Evolutionary conservation across 1,140 invertebrate genomes (phyloP), one percentile per base, ranked within the genome.

Genomic region (Drosophila takahashii): DNA sequence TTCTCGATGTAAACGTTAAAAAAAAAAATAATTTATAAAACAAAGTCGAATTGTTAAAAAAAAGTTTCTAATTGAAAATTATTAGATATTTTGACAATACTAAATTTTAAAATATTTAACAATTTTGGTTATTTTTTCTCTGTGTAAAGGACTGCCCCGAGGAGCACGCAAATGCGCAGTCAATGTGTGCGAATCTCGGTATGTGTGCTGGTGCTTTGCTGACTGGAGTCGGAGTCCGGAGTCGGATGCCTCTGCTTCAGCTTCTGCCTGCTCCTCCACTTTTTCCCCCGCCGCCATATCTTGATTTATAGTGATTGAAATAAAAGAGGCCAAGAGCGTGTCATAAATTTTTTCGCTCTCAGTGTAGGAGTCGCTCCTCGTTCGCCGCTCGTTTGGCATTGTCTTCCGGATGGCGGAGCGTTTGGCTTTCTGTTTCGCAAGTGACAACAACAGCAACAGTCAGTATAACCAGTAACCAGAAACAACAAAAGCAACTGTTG

Each of bases 301-400:
- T 81, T 90, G 86, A 90, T 90, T 90, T 86, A 90, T 90, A 86
- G 86, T 90, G 81, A 89, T 89, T 89, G 84, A 89, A 89, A 89
- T 89, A 89, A 89, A 89, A 89, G 84, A 89, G 84, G 85, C 84
- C 84, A 89, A 89, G 84, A 89, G 84, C 84, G 84, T 87, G 86
- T 89, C 79, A 89, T 89, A 89, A 89, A 89, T 89, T 89, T 83
- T 85, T 83, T 89, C 81, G 80, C 69, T 65, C 77, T 84, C 72
- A 44, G 44, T 56, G 62, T 59, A 65, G 74, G 48, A 67, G 72
- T 29, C 22, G 61, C 36, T 61, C 16, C 47, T 61, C 58, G 52
- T 34, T 47, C 52, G 61, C 45, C 61, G 36, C 77, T 69, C 61
- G 78, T 87, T 87, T 87, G 79, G 71, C 71, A 83, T 87, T 87